Conservation (phyloP, 2,113 vertebrate species). For the Choloepus hoffmanni region DNA sequence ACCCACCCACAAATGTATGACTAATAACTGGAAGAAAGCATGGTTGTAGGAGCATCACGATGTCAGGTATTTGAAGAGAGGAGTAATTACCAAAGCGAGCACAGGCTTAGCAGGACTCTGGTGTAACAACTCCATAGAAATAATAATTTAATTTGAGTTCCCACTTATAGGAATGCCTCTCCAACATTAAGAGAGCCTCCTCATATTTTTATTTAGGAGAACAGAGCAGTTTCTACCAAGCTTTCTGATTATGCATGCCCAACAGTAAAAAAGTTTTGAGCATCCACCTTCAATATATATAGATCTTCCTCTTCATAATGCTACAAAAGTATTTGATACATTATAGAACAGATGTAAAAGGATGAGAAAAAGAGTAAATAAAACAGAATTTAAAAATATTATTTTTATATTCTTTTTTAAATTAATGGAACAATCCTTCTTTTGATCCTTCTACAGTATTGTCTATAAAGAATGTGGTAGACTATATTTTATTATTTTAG, state of each 20-base stretch:
- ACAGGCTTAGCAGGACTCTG: not conserved
- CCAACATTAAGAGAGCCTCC: not conserved
- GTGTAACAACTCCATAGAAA: not conserved
- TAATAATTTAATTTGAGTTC: not conserved
- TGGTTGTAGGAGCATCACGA: not conserved
- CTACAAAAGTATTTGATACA: not conserved
- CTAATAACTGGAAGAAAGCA: not conserved
- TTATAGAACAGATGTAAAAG: not conserved
- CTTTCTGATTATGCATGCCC: not conserved
- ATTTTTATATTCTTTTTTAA: not conserved
- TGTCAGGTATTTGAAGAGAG: not conserved
- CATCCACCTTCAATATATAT: not conserved
- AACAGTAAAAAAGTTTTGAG: not conserved
- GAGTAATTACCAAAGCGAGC: not conserved
- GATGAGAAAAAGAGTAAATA: not conserved
- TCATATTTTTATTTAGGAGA: not conserved
- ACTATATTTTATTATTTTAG: not conserved
- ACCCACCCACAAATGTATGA: not conserved
- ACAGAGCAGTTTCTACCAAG: not conserved
- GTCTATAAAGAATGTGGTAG: not conserved
- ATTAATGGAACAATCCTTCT: not conserved
- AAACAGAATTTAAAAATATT: not conserved
- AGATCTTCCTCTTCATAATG: not conserved
- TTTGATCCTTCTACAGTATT: not conserved
- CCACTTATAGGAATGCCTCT: not conserved